phyloP scores from a whole-genome alignment of 1,140 invertebrate species.

The Orussus abietinus region DNA sequence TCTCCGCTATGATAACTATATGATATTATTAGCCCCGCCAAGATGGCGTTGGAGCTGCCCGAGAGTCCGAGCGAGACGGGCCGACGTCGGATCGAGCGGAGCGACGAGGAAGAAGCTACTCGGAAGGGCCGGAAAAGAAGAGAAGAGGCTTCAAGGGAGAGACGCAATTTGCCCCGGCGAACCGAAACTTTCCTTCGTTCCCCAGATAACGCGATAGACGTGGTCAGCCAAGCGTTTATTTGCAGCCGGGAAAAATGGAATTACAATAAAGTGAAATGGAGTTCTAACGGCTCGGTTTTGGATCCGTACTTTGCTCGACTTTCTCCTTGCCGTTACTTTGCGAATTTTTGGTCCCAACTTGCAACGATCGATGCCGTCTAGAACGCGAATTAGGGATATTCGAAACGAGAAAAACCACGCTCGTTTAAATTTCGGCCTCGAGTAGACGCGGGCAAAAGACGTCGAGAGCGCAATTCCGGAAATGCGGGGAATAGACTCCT shows the following conservation, averaged over 20 bases:
- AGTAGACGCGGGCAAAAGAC: no score
- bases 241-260: constrained; percentile 36
- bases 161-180: constrained; percentile 31
- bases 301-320: no score
- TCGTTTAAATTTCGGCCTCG: no score
- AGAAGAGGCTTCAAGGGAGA: constrained; percentile 11
- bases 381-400: no score
- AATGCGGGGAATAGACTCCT: no score
- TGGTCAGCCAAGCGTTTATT: constrained; percentile 34
- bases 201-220: constrained; percentile 33
- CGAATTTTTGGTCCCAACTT: no score
- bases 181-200: constrained; percentile 25
- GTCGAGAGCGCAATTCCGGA: no score
- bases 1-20: constrained; percentile 19
- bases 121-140: constrained; percentile 7
- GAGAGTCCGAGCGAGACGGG: constrained; percentile 8
- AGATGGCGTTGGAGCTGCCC: no score
- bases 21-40: constrained; percentile 23
- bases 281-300: constrained; percentile 25
- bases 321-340: no score
- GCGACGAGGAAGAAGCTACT: constrained; percentile 8
- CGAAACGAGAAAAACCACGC: no score
- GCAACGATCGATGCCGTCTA: no score
- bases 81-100: constrained; percentile 9
- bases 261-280: constrained; percentile 38